These are phyloP conservation scores for Nothocercus nigrocapillus DNA, from an alignment of 2,113 vertebrate species.

Conservation along the genomic window DNA sequence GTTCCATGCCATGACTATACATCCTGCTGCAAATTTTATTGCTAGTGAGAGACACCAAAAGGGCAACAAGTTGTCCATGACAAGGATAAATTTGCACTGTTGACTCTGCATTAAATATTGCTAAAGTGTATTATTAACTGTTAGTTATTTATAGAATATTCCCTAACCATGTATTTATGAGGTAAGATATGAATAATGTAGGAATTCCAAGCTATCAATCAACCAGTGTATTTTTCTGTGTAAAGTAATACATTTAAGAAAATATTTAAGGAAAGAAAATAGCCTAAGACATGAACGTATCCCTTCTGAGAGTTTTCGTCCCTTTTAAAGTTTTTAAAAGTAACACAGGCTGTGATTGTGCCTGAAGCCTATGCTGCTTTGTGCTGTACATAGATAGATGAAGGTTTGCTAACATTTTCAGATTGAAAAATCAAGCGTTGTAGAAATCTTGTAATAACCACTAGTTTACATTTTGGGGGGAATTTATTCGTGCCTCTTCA, in stretches of 20 bases:
- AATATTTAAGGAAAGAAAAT: slow-evolving; percentile 8
- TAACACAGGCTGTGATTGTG: background rate
- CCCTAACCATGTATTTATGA: background rate
- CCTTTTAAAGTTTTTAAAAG: background rate
- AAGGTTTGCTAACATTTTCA: background rate
- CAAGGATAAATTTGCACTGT: background rate
- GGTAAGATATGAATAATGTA: background rate
- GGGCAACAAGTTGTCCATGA: background rate
- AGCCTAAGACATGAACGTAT: background rate
- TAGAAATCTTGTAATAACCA: background rate
- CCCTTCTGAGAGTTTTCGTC: background rate
- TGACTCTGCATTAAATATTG: background rate
- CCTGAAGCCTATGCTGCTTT: background rate
- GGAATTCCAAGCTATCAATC: slow-evolving; percentile 11
- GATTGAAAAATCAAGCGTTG: background rate
- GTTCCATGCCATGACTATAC: background rate
- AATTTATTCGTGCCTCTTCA: background rate
- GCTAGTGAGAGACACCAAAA: background rate
- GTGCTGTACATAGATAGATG: background rate
- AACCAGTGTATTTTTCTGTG: background rate
- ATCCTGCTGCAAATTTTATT: background rate
- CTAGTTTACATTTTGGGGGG: background rate
- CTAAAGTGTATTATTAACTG: background rate
- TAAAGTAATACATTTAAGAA: background rate
- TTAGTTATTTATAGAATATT: background rate